phyloP scores from a whole-genome alignment of 2,797 vertebrate species.

The Pangasius larnaudii region DNA sequence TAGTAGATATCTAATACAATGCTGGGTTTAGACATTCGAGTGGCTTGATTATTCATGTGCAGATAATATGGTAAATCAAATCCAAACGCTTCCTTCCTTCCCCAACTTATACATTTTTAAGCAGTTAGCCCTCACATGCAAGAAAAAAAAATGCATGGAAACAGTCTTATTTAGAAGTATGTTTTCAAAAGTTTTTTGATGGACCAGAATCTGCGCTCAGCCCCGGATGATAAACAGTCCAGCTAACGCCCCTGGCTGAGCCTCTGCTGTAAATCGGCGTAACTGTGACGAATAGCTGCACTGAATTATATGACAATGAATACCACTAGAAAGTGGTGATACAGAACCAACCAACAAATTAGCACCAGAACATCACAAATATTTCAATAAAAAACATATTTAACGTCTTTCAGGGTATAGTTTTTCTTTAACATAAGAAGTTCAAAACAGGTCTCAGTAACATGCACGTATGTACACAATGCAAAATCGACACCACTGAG shows the following conservation, averaged over 20 bases:
- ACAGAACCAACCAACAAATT: not conserved
- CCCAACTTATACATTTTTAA: no score
- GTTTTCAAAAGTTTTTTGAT: no score
- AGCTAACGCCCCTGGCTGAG: not conserved
- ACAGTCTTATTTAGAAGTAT: no score
- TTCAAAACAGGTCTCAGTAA: not conserved
- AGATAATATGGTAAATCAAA: no score
- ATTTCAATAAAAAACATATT: not conserved
- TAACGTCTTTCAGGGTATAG: not conserved
- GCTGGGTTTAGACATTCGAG: no score
- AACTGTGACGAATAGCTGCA: not conserved
- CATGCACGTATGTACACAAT: not conserved
- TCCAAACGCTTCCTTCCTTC: no score
- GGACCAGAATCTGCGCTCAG: no score
- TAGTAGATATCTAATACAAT: no score
- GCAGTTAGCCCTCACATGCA: no score
- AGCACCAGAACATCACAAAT: not conserved
- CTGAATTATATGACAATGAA: not conserved
- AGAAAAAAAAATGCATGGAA: no score
- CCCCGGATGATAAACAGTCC: no score
- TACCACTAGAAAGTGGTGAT: not conserved
- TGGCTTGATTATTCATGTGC: no score
- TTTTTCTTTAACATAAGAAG: not conserved
- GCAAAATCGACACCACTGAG: not conserved
- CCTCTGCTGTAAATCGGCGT: not conserved